Conservation (phyloP, 1,140 invertebrate species). For the Saxidomus purpurata region DNA sequence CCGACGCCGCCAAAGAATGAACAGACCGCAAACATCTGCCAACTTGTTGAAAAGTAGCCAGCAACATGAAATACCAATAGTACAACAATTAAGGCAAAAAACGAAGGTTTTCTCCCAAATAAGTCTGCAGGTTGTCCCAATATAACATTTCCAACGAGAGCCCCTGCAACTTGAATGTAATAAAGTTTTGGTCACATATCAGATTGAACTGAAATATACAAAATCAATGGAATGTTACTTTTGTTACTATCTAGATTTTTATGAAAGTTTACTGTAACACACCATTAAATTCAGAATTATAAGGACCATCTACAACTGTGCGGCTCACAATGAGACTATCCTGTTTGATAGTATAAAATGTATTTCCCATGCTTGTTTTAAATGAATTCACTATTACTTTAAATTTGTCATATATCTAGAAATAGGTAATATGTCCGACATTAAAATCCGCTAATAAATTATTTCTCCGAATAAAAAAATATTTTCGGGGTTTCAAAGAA, state of each 20-base stretch:
- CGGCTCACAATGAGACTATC: neutral
- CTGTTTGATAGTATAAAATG: neutral
- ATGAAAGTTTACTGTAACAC: neutral
- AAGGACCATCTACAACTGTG: neutral
- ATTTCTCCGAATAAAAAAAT: too few relatives aligned
- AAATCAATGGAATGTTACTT: neutral
- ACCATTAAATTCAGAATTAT: neutral
- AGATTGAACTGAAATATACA: conserved; percentile 64
- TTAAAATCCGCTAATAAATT: too few relatives aligned
- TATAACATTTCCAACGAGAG: conserved; percentile 59
- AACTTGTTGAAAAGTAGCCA: conserved; percentile 45
- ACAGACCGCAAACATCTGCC: conserved; percentile 64
- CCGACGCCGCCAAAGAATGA: conserved; percentile 65
- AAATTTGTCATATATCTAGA: too few relatives aligned
- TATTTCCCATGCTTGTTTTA: too few relatives aligned
- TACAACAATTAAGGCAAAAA: conserved; percentile 38
- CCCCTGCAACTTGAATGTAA: conserved; percentile 68
- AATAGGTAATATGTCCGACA: too few relatives aligned
- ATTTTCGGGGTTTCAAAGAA: too few relatives aligned
- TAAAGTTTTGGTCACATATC: conserved; percentile 65
- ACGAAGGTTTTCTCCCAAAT: conserved; percentile 59
- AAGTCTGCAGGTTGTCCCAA: conserved; percentile 54
- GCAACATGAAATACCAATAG: conserved; percentile 28
- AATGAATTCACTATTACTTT: too few relatives aligned
- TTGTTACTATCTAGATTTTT: neutral